Conservation (phyloP, 2,797 vertebrate species). For the Glossophaga mutica region DNA sequence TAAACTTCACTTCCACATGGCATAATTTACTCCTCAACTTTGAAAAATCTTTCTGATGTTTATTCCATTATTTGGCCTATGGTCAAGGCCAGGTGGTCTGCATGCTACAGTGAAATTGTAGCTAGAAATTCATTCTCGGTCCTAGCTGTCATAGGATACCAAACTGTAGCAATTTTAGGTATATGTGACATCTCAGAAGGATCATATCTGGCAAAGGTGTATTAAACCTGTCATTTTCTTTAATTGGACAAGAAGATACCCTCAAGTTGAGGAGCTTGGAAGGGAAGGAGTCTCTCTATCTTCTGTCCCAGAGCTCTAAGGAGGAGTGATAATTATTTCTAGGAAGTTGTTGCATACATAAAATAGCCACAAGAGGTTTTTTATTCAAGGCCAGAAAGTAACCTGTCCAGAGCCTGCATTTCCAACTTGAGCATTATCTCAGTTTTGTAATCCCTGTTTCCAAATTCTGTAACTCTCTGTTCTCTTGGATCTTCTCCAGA, state of each 20-base stretch:
- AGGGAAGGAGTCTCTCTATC: neutral
- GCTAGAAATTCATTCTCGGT: neutral
- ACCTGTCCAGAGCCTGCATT: neutral
- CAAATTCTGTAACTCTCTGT: neutral
- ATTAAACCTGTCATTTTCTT: slow-evolving; percentile 16
- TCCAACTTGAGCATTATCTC: neutral
- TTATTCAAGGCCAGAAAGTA: neutral
- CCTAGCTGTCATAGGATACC: neutral
- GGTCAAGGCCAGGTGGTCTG: neutral
- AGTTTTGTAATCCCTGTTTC: slow-evolving; percentile 5
- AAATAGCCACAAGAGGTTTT: neutral
- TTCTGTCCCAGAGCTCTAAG: neutral
- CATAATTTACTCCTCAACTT: neutral
- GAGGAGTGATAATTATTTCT: neutral
- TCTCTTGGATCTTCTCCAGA: neutral
- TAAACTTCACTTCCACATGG: neutral
- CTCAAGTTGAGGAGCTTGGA: neutral
- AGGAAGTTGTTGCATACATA: neutral
- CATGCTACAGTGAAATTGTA: neutral
- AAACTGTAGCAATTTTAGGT: neutral
- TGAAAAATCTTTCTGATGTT: slow-evolving; percentile 1
- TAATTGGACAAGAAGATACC: neutral
- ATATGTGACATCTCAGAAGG: neutral
- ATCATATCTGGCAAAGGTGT: neutral
- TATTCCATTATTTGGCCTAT: neutral